Evolutionary conservation across 2,113 vertebrate species (phyloP).

Genomic region (Poeciliopsis turrubarensis): DNA sequence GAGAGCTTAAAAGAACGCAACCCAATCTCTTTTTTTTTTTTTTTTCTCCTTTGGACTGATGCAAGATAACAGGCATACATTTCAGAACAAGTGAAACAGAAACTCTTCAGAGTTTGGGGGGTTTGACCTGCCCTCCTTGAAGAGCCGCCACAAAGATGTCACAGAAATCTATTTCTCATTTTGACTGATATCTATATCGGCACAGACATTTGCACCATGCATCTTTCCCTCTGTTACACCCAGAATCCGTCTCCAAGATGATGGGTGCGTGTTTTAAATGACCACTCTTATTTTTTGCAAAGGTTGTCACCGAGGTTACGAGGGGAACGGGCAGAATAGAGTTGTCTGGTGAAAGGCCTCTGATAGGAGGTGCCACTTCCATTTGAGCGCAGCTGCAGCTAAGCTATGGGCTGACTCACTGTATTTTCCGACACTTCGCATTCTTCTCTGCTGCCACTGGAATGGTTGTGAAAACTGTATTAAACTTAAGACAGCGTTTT

Average conservation of each 20-base stretch:
- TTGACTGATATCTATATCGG: constrained; percentile 67
- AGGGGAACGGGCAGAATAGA: constrained; percentile 65
- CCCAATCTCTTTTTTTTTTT: constrained; percentile 45
- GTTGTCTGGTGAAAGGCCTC: constrained; percentile 70
- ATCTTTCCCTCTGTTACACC: constrained; percentile 48
- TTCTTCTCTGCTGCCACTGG: constrained; percentile 62
- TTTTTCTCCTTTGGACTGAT: constrained; percentile 39
- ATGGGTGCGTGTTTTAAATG: constrained; percentile 61
- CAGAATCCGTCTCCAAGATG: constrained; percentile 57
- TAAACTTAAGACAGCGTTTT: constrained; percentile 68
- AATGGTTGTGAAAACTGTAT: constrained; percentile 78
- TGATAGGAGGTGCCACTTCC: constrained; percentile 78
- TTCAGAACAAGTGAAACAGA: constrained; percentile 70
- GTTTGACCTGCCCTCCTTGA: constrained; percentile 52
- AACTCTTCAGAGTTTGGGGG: constrained; percentile 59
- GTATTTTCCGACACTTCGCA: constrained; percentile 73
- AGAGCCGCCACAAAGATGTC: constrained; percentile 49
- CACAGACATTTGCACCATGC: constrained; percentile 42
- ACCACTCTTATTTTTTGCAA: constrained; percentile 54
- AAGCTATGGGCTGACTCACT: constrained; percentile 59
- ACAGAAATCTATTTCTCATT: constrained; percentile 60
- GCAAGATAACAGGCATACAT: constrained; percentile 61
- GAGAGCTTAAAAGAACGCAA: constrained; percentile 56
- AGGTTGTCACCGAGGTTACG: constrained; percentile 60
- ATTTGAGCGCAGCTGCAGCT: constrained; percentile 72